Base-by-base conservation (phyloP, 2,888 invertebrate species). In the Phaedon cochleariae region DNA sequence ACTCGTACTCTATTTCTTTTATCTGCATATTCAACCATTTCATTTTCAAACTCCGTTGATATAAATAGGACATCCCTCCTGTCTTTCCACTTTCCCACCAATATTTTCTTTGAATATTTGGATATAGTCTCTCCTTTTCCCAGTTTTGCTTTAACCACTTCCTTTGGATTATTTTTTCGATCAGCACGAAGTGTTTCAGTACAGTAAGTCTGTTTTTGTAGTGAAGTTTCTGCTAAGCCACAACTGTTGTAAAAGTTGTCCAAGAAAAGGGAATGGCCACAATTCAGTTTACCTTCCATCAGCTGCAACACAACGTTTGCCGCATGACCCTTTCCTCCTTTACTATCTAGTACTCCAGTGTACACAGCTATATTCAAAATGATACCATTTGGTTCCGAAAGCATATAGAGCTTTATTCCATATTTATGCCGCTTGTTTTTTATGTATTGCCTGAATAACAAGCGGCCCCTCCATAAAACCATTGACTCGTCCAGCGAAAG, bases 361-460 rank as follows among this genome's bases (percentile, higher is more conserved):
- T 64, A 62, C n/a, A 62, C n/a, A n/a, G n/a, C n/a, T n/a, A n/a
- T 46, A 21, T 49, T 34, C n/a, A 65, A 29, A 26, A 67, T 48
- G 6, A 61, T 45, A 22, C 81, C 82, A 71, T 76, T 70, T 15
- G 79, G 76, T 64, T 81, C 78, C 4, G 76, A 72, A 0, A 82
- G 66, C n/a, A 78, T 74, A 65, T 82, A 80, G 0, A 82, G 46
- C 62, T 57, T 57, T 1, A 80, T 72, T 0, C 80, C 79, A 65
- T 78, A 74, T 67, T 78, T 80, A 34, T 80, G 76, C 0, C 73
- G 48, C 65, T 79, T 80, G n/a, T 73, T 71, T 67, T 76, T 73
- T 7, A 79, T 76, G 45, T 75, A 76, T 63, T 81, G 78, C 3
- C 78, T 45, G 60, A 77, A 76, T 34, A 49, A 61, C 20, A 79